phyloP scores from a whole-genome alignment of 2,797 vertebrate species.

The Pseudochirops corinnae region DNA sequence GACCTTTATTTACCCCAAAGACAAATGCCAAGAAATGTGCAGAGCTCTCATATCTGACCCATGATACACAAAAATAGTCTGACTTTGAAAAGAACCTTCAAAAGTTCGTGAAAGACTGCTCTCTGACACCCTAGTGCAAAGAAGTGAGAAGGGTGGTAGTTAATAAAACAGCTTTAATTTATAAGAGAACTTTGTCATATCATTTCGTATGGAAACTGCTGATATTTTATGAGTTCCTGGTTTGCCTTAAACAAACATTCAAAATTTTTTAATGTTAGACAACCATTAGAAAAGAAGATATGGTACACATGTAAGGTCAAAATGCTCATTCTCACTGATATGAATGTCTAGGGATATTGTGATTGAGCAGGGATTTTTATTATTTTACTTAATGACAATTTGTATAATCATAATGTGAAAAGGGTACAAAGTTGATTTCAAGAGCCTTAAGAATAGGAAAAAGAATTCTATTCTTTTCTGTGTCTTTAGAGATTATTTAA shows the following conservation, averaged over 20 bases:
- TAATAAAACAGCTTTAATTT: constrained; percentile 36
- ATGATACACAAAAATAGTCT: constrained; percentile 33
- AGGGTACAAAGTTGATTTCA: not conserved
- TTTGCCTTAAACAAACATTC: not conserved
- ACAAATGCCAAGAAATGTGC: constrained; percentile 27
- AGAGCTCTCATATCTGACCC: constrained; percentile 53
- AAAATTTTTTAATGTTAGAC: not conserved
- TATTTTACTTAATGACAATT: not conserved
- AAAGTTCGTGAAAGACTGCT: constrained; percentile 51
- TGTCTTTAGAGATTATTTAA: not conserved
- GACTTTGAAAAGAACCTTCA: constrained; percentile 31
- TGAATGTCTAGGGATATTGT: not conserved
- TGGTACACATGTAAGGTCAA: not conserved
- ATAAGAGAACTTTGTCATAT: constrained; percentile 23
- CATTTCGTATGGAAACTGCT: constrained; percentile 30
- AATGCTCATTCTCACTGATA: not conserved
- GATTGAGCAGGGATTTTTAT: constrained; percentile 13
- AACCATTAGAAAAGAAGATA: not conserved
- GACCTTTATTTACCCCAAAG: constrained; percentile 28
- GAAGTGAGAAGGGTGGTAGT: constrained; percentile 44
- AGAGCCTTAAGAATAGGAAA: not conserved
- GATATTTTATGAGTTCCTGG: not conserved
- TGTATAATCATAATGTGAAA: not conserved
- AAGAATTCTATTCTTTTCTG: not conserved
- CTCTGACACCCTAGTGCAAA: constrained; percentile 28